Conservation (phyloP, 2,797 vertebrate genomes). For the Aselliscus stoliczkanus region DNA sequence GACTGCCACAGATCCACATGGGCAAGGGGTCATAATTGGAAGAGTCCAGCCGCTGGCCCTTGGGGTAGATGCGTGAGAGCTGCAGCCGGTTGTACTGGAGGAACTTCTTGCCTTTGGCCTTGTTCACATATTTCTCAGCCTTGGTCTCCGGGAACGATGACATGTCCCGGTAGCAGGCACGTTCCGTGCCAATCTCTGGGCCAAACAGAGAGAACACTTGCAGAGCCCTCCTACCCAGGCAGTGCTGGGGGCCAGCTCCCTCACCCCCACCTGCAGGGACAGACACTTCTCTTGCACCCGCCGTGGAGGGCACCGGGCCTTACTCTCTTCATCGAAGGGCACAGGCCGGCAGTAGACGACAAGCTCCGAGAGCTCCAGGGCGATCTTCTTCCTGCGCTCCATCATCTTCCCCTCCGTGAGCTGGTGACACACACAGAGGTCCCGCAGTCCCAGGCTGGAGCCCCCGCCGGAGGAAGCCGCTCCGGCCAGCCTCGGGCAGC, state of each 20-base stretch:
- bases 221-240: neutral
- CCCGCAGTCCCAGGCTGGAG: neutral
- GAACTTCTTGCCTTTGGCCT: conserved; percentile 96
- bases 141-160: conserved; percentile 99
- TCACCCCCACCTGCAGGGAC: neutral
- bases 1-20: conserved; percentile 99
- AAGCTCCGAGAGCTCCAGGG: conserved; percentile 95
- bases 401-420: conserved; percentile 98
- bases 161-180: conserved; percentile 98
- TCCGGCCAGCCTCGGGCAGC: neutral
- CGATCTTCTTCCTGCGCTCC: conserved; percentile 99
- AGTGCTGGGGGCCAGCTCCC: neutral
- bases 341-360: conserved; percentile 98
- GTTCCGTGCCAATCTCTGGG: conserved; percentile 95
- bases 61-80: conserved; percentile 97
- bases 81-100: conserved; percentile 98
- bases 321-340: conserved; percentile 99
- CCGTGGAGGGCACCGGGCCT: conserved; percentile 67
- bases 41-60: conserved; percentile 97
- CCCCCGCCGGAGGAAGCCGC: neutral
- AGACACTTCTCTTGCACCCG: neutral
- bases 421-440: conserved; percentile 72
- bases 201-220: neutral
- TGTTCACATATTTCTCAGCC: conserved; percentile 97
- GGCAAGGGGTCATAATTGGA: conserved; percentile 98